Percentiles rank a stretch among this genome's conserved stretches.
Evolutionary conservation across 2,888 invertebrate genomes (phyloP).

Genomic region (Lithophane socia): DNA sequence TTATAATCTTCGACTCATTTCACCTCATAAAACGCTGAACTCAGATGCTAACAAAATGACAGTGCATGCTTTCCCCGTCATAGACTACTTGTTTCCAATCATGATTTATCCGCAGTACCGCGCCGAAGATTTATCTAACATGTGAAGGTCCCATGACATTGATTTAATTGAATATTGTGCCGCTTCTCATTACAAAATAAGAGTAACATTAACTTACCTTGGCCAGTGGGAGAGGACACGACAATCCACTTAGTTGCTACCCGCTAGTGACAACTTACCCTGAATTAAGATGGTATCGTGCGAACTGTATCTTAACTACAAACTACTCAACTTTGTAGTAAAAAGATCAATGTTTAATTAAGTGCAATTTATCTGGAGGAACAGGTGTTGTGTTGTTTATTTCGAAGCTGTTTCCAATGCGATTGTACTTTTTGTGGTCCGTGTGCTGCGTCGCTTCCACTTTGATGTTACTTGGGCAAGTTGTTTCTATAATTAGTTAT

Average conservation of each 20-base stretch:
- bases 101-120: constrained; percentile 67
- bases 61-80: constrained; percentile 71
- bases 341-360: constrained; percentile 73
- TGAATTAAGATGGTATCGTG: constrained; percentile 71
- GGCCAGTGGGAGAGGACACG: constrained; percentile 80
- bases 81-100: constrained; percentile 68
- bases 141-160: constrained; percentile 65
- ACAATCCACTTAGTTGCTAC: constrained; percentile 79
- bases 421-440: constrained; percentile 19
- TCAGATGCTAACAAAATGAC: constrained; percentile 34
- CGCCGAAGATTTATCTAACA: constrained; percentile 67
- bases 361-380: constrained; percentile 67
- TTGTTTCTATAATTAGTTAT: background rate
- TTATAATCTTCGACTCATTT: constrained; percentile 22
- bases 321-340: constrained; percentile 69
- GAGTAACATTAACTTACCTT: constrained; percentile 72
- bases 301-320: constrained; percentile 60
- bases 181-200: constrained; percentile 78
- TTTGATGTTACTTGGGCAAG: background rate
- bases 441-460: background rate
- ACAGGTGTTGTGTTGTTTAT: constrained; percentile 53
- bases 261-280: constrained; percentile 70
- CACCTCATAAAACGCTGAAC: constrained; percentile 38
- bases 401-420: constrained; percentile 14
- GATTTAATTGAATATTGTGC: constrained; percentile 75